Conservation (phyloP, 2,888 invertebrate genomes). For the Ophioninae sp. region DNA sequence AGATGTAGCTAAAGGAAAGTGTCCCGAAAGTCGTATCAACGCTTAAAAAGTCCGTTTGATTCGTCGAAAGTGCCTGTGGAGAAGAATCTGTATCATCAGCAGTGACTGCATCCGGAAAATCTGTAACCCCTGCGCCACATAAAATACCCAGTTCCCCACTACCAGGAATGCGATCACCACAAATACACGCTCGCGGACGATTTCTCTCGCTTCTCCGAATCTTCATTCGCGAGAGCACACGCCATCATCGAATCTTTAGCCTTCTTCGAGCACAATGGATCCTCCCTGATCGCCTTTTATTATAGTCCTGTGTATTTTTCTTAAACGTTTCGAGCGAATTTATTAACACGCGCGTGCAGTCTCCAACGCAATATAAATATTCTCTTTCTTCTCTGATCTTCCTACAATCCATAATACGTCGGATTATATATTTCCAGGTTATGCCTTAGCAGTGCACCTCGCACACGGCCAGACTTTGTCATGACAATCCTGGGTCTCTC, state of each 20-base stretch:
- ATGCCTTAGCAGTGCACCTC: constrained; percentile 48
- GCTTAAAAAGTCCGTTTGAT: background rate
- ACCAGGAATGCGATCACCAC: background rate
- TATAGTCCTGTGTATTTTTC: constrained; percentile 42
- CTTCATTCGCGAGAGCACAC: background rate
- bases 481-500: constrained; percentile 27
- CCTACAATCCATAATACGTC: constrained; percentile 71
- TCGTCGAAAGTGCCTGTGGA: background rate
- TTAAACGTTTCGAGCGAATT: constrained; percentile 52
- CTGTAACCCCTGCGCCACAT: background rate
- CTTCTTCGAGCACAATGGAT: constrained; percentile 34
- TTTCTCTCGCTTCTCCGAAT: constrained; percentile 2
- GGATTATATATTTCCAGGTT: constrained; percentile 75
- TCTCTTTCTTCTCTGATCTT: constrained; percentile 36
- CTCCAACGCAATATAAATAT: constrained; percentile 14
- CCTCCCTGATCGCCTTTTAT: constrained; percentile 38
- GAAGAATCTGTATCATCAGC: background rate
- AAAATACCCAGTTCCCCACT: background rate
- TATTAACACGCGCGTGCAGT: constrained; percentile 45
- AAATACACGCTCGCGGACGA: background rate
- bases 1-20: background rate
- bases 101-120: background rate
- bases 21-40: background rate
- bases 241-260: constrained; percentile 19
- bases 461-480: constrained; percentile 7